phyloP scores from a whole-genome alignment of 2,888 invertebrate species.

The Synergus itoensis region DNA sequence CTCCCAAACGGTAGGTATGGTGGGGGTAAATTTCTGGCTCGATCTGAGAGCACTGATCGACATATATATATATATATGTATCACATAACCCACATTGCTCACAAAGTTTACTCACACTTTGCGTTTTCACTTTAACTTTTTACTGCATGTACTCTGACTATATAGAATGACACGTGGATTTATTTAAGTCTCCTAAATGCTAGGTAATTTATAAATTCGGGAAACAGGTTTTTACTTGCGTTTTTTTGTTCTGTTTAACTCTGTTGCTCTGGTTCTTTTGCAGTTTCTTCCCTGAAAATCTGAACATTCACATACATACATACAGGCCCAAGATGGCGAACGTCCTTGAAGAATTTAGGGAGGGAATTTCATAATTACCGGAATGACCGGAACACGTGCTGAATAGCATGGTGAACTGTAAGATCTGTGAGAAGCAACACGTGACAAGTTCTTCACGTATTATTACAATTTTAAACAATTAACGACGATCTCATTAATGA shows the following conservation, averaged over 20 bases:
- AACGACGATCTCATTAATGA: background rate
- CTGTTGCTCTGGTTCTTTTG: background rate
- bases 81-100: too few species aligned
- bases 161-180: background rate
- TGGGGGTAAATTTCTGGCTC: too few species aligned
- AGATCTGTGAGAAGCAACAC: background rate
- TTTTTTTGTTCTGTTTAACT: background rate
- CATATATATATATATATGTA: too few species aligned
- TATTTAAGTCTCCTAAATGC: background rate
- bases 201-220: background rate
- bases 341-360: slow-evolving; percentile 7
- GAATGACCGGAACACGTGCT: slow-evolving; percentile 18
- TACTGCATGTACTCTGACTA: background rate
- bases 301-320: too few species aligned
- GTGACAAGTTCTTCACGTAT: background rate
- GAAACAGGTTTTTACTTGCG: background rate
- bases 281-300: background rate
- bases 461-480: background rate
- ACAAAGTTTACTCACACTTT: background rate
- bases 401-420: background rate
- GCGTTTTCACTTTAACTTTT: background rate
- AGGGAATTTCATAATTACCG: slow-evolving; percentile 15
- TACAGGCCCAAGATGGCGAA: slow-evolving; percentile 1
- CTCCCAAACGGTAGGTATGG: too few species aligned
- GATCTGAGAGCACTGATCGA: too few species aligned